Evolutionary conservation across 1,140 invertebrate genomes (phyloP).

Genomic region (Eriosoma lanigerum): DNA sequence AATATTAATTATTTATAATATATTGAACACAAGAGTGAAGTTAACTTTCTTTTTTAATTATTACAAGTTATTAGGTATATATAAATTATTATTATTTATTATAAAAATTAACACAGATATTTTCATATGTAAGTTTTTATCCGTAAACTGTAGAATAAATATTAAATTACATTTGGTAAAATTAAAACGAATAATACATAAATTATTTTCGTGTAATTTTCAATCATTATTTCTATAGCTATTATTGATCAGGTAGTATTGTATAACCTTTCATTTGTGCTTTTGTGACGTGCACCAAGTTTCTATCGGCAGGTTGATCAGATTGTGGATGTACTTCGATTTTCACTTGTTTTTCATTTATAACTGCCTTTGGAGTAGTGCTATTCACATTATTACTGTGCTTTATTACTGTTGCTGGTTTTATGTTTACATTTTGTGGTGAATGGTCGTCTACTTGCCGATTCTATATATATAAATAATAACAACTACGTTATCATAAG

Average conservation of each 20-base stretch:
- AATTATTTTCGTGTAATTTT: background rate
- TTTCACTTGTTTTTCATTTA: constrained; percentile 4
- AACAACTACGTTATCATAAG: background rate
- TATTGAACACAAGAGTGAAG: too few relatives aligned
- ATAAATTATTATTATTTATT: too few relatives aligned
- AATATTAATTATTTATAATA: too few relatives aligned
- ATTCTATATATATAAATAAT: constrained; percentile 10
- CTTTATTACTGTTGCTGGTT: background rate
- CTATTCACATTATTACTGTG: constrained; percentile 18
- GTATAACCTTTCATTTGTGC: constrained; percentile 52
- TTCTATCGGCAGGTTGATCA: constrained; percentile 6
- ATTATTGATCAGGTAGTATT: background rate
- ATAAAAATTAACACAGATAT: too few relatives aligned
- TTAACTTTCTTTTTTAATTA: too few relatives aligned
- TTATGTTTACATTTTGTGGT: constrained; percentile 7
- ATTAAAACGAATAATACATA: too few relatives aligned
- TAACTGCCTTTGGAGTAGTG: constrained; percentile 1
- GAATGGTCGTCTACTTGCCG: constrained; percentile 27
- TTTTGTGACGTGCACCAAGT: constrained; percentile 51
- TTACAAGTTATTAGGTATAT: too few relatives aligned
- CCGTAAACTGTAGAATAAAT: too few relatives aligned
- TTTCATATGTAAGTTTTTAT: too few relatives aligned
- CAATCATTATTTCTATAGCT: background rate
- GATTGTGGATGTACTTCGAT: constrained; percentile 2
- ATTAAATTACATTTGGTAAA: too few relatives aligned